Evolutionary conservation across 2,113 vertebrate species (phyloP).

Genomic region (Pandion haliaetus): DNA sequence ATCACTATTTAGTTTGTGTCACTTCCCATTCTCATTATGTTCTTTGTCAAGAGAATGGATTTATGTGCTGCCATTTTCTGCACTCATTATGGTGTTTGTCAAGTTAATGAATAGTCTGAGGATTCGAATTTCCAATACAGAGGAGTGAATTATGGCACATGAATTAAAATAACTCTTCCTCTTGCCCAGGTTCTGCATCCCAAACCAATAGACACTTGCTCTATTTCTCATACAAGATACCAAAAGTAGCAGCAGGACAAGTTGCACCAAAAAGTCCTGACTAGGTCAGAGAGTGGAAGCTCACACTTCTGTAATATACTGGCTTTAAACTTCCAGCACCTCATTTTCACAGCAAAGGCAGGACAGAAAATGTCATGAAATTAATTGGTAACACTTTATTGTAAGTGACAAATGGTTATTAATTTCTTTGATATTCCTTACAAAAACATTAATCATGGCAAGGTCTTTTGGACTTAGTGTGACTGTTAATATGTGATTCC

Average conservation of each 20-base stretch:
- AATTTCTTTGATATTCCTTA: conserved; percentile 70
- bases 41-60: conserved; percentile 74
- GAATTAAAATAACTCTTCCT: conserved; percentile 47
- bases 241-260: neutral
- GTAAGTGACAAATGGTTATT: conserved; percentile 71
- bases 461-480: conserved; percentile 46
- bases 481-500: conserved; percentile 45
- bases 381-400: conserved; percentile 66
- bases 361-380: conserved; percentile 62
- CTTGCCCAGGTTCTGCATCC: neutral
- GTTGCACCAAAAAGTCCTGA: neutral
- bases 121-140: conserved; percentile 62
- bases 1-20: conserved; percentile 61
- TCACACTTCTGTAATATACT: neutral
- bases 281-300: neutral
- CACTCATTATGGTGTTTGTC: conserved; percentile 72
- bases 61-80: conserved; percentile 70
- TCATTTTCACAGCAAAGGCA: conserved; percentile 45
- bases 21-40: conserved; percentile 71
- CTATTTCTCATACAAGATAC: neutral
- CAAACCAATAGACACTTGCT: neutral
- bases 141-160: conserved; percentile 51
- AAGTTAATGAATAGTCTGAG: conserved; percentile 73
- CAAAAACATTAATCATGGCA: conserved; percentile 72
- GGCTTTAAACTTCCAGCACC: conserved; percentile 27